These are phyloP conservation scores for Atta colombica DNA, from an alignment of 1,140 invertebrate genomes.

Conservation along the genomic window DNA sequence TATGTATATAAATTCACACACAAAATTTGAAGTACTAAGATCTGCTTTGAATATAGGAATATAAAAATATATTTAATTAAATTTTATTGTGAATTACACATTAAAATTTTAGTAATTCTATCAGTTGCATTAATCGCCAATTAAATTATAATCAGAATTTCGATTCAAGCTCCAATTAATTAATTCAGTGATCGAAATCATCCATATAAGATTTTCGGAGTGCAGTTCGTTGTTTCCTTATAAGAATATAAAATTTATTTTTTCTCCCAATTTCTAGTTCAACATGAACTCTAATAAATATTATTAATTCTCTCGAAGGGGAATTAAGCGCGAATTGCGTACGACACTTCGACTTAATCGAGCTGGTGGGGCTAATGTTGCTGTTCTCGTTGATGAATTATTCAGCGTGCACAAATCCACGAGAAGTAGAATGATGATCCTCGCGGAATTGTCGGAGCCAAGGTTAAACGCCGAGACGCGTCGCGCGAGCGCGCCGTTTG, in stretches of 20 bases:
- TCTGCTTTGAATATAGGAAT: too few species aligned
- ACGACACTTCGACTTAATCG: slow-evolving; percentile 24
- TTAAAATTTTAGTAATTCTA: background rate
- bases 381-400: slow-evolving; percentile 66
- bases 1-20: too few species aligned
- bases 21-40: too few species aligned
- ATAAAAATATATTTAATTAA: too few species aligned
- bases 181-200: background rate
- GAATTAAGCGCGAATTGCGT: slow-evolving; percentile 33
- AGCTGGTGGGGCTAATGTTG: background rate
- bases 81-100: background rate
- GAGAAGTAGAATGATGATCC: slow-evolving; percentile 68
- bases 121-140: background rate
- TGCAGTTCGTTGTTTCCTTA: background rate
- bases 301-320: slow-evolving; percentile 3
- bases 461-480: slow-evolving; percentile 59
- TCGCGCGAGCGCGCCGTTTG: slow-evolving; percentile 57
- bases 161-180: too few species aligned
- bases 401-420: slow-evolving; percentile 63
- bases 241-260: background rate
- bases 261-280: background rate
- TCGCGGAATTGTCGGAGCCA: slow-evolving; percentile 63
- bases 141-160: background rate
- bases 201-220: background rate
- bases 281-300: slow-evolving; percentile 4